These are phyloP conservation scores for Drosophila atripex DNA, from an alignment of 2,888 invertebrate species.

Conservation along the genomic window DNA sequence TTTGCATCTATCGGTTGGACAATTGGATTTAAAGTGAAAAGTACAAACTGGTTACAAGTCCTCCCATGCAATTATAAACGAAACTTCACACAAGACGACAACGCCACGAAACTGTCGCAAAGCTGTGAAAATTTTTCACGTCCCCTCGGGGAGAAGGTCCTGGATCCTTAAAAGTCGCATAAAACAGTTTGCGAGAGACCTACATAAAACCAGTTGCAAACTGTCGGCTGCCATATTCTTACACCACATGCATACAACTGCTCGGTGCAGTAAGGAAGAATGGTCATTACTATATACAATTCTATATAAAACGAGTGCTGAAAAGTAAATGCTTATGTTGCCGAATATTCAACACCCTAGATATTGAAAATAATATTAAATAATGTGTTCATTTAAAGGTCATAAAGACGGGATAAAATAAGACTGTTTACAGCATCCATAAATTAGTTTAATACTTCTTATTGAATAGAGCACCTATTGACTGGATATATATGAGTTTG, in stretches of 20 bases:
- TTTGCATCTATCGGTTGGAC: not conserved
- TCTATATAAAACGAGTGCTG: conserved; percentile 11
- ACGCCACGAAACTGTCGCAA: not conserved
- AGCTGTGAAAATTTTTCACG: not conserved
- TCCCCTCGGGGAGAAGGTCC: conserved; percentile 1
- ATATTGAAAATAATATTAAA: not conserved
- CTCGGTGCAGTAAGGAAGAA: conserved; percentile 62
- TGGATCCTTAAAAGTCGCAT: conserved; percentile 1
- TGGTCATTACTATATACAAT: conserved; percentile 72
- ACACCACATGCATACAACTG: conserved; percentile 19
- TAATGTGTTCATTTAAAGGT: not conserved
- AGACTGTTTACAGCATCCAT: too few species aligned
- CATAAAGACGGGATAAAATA: not conserved
- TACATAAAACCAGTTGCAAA: conserved; percentile 12
- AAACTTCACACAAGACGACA: conserved; percentile 1
- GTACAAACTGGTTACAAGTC: not conserved
- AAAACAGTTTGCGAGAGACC: conserved; percentile 10
- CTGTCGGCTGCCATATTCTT: conserved; percentile 1
- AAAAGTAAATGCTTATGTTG: not conserved
- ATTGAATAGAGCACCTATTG: not conserved
- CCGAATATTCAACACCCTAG: not conserved
- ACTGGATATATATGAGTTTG: not conserved
- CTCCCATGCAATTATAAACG: not conserved
- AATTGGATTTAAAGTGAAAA: not conserved
- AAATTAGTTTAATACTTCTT: not conserved